Conservation (phyloP, 1,140 invertebrate genomes). For the Drosophila nannoptera region DNA sequence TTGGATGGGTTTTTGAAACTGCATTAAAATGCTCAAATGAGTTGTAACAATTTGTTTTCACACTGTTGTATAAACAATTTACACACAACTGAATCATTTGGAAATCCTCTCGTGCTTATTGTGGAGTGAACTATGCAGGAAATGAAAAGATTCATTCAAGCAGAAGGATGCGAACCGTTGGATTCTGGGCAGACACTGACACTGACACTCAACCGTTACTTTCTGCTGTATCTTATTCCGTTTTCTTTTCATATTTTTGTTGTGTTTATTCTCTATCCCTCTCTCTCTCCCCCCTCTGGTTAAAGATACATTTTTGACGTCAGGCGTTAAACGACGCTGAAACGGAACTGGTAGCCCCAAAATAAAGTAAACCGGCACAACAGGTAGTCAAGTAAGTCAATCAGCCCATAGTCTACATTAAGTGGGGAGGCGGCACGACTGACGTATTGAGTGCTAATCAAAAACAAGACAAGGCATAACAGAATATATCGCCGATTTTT, state of each 20-base stretch:
- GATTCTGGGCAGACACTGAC: slow-evolving; percentile 26
- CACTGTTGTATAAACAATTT: no score
- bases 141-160: slow-evolving; percentile 32
- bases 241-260: slow-evolving; percentile 16
- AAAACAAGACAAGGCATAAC: slow-evolving; percentile 48
- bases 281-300: no score
- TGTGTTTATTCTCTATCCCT: neutral
- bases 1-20: neutral
- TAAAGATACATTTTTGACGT: slow-evolving; percentile 68
- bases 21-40: neutral
- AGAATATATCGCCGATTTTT: neutral
- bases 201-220: slow-evolving; percentile 30
- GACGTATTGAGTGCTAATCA: slow-evolving; percentile 46
- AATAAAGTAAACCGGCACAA: slow-evolving; percentile 71
- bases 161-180: slow-evolving; percentile 28
- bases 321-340: slow-evolving; percentile 34
- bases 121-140: slow-evolving; percentile 12
- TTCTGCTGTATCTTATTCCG: neutral
- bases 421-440: neutral
- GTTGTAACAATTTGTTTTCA: no score
- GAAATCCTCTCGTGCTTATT: slow-evolving; percentile 25
- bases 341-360: slow-evolving; percentile 68
- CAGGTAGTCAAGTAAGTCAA: slow-evolving; percentile 53
- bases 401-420: slow-evolving; percentile 5
- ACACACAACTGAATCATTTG: no score